Evolutionary conservation across 1,140 invertebrate genomes (phyloP), one percentile per base, ranked within the genome.

Genomic region (Drosophila melanica): DNA sequence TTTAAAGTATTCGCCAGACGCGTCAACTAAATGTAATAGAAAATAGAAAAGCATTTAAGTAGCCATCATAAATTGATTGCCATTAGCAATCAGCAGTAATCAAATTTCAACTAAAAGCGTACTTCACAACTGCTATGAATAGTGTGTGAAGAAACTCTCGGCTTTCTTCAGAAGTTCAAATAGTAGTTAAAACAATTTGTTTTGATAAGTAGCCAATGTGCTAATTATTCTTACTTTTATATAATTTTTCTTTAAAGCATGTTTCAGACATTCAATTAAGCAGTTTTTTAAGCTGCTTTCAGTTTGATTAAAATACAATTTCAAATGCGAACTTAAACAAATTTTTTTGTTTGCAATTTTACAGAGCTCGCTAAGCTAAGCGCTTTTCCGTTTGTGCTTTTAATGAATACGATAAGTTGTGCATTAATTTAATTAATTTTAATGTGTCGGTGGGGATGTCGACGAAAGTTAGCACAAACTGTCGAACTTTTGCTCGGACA

Each of bases 41-140:
- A 57, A 48, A 69, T 69, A 68, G 57, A 69, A 69, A 69, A 75
- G 65, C 75, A 89, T 87, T 87, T 82, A 75, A 75, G 75, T 64
- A 76, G 71, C 75, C 60, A 70, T 62, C 47, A 71, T 77, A 73
- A 57, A 62, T 66, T 71, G 80, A 77, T 79, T 84, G 76, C 82
- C 72, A 75, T 78, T 79, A 82, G 66, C 64, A 82, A 80, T 75
- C 41, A 59, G 87, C 82, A 89, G 68, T 75, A 87, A 89, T 87
- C 54, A 82, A 75, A 30, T 51, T 58, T 44, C 72, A 87, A 87
- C 82, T 86, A 86, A 87, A 79, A 87, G 82, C 84, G 37, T 60
- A 68, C 72, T 73, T 48, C 45, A 37, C 35, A 64, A 6, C 51
- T 45, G 42, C 11, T 35, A 48, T 39, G 12, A 66, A 72, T 66